phyloP scores from a whole-genome alignment of 1,140 invertebrate genomes.

The Diachasma alloeum region DNA sequence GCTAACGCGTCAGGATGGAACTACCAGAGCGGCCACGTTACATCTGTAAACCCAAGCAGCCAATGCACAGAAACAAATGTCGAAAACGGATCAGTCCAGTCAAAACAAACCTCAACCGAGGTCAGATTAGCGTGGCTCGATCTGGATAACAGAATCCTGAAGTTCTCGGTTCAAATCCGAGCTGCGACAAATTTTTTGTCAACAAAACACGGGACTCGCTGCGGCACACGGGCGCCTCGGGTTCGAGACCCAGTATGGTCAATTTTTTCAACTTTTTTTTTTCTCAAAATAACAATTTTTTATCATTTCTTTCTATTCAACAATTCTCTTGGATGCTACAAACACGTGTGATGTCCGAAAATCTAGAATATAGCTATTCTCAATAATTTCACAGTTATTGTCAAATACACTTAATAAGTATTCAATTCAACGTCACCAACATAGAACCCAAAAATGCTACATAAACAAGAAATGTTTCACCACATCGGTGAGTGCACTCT shows the following conservation, averaged over 20 bases:
- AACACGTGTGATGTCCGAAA: too few species aligned
- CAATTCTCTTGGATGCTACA: background rate
- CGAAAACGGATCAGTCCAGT: background rate
- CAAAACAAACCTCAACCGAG: background rate
- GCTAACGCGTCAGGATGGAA: background rate
- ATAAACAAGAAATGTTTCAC: too few species aligned
- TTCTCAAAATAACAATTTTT: background rate
- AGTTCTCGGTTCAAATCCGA: conserved; percentile 5
- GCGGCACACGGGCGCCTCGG: background rate
- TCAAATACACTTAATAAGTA: too few species aligned
- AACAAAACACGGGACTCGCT: background rate
- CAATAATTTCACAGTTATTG: too few species aligned
- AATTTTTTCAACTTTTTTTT: background rate
- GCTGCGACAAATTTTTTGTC: background rate
- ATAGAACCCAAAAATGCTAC: too few species aligned
- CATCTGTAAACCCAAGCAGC: background rate
- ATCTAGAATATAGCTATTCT: too few species aligned
- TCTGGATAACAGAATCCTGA: background rate
- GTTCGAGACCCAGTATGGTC: background rate
- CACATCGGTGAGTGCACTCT: too few species aligned
- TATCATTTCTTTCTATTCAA: background rate
- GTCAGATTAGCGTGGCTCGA: background rate
- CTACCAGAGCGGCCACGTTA: background rate
- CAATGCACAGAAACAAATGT: background rate
- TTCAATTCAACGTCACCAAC: too few species aligned